A percentile compares a stretch with the other conserved stretches of the same genome.
Conservation (phyloP, 2,113 vertebrate genomes). For the Alethe diademata region DNA sequence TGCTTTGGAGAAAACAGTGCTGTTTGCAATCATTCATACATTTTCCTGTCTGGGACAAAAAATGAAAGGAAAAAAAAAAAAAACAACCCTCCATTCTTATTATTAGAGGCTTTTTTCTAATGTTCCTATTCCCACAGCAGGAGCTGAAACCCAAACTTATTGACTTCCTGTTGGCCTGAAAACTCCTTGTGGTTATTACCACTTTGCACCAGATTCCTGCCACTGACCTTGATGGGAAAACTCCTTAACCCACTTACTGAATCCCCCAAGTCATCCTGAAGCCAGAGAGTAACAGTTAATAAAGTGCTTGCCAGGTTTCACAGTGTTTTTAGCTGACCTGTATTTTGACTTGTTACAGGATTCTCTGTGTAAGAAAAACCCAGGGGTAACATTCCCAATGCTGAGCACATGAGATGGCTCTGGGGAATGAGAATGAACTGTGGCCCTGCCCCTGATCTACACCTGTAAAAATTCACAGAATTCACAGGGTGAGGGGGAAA, state of each 20-base stretch:
- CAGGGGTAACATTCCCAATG: background rate
- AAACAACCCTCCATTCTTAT: accelerated
- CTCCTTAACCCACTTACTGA: slow-evolving; percentile 38
- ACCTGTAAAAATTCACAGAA: background rate
- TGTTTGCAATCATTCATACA: background rate
- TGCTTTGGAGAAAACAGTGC: background rate
- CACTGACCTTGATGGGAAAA: slow-evolving; percentile 26
- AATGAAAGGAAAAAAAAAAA: accelerated
- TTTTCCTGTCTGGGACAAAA: background rate
- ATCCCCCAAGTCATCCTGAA: slow-evolving; percentile 6
- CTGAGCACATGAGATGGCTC: background rate
- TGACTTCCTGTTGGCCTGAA: background rate
- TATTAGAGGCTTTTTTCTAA: background rate
- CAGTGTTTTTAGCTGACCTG: slow-evolving; percentile 32
- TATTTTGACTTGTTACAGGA: slow-evolving; percentile 31
- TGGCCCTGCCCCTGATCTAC: background rate
- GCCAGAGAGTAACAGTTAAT: background rate
- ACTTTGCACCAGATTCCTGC: slow-evolving; percentile 15
- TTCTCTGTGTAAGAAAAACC: background rate
- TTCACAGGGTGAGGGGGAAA: background rate
- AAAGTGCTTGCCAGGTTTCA: background rate
- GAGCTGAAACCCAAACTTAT: background rate
- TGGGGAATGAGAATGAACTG: background rate
- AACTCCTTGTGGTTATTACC: background rate
- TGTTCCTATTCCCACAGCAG: background rate